Evolutionary conservation across 2,797 vertebrate species (phyloP).

Genomic region (Crenichthys baileyi): DNA sequence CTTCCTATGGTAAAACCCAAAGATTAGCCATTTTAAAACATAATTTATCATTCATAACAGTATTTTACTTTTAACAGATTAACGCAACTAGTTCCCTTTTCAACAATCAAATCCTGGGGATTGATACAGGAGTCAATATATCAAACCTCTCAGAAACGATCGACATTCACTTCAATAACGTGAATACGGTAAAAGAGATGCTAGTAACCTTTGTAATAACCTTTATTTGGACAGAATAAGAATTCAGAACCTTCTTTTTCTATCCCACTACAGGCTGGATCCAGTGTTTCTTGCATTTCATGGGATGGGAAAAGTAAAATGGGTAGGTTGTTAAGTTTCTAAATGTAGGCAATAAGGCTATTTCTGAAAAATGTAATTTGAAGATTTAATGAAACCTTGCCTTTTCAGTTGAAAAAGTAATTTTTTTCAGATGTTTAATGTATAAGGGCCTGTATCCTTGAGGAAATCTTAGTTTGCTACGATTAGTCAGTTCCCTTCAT

Average conservation of each 20-base stretch:
- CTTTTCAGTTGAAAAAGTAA: neutral
- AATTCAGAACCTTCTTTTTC: neutral
- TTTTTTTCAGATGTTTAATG: neutral
- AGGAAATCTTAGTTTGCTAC: neutral
- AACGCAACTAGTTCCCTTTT: neutral
- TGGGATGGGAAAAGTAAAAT: conserved; percentile 54
- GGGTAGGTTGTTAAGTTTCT: neutral
- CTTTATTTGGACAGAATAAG: neutral
- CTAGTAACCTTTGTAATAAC: neutral
- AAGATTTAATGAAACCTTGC: neutral
- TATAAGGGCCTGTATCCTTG: neutral
- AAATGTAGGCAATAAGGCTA: neutral
- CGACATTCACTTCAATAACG: conserved; percentile 26
- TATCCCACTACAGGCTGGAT: conserved; percentile 21
- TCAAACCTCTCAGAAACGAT: conserved; percentile 43
- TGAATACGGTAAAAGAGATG: conserved; percentile 42
- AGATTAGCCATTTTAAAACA: fast-evolving
- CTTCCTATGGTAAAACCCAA: conserved; percentile 19
- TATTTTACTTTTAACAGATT: conserved; percentile 26
- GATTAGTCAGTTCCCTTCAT: neutral
- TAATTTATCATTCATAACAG: neutral
- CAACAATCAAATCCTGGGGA: conserved; percentile 34
- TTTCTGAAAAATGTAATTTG: no score
- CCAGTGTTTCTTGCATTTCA: conserved; percentile 39
- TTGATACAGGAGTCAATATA: conserved; percentile 56